phyloP scores from a whole-genome alignment of 2,113 vertebrate genomes.

The Phocoena phocoena region DNA sequence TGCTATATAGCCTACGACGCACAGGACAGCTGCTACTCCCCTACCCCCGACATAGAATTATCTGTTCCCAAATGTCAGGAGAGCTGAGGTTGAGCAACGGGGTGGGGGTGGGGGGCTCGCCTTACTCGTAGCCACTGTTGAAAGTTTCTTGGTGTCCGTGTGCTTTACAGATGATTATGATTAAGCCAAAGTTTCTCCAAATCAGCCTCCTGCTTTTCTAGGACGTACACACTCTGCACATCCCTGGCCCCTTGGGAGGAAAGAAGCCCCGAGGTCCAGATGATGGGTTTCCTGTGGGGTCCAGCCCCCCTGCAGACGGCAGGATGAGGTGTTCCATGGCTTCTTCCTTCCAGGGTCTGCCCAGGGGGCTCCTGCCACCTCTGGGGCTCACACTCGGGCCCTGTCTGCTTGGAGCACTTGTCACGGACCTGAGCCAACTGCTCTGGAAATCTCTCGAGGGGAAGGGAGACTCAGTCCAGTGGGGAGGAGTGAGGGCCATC shows the following conservation, averaged over 20 bases:
- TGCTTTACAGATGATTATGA: slow-evolving; percentile 8
- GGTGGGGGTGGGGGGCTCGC: background rate
- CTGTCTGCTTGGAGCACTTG: background rate
- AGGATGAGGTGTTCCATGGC: background rate
- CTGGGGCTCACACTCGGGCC: background rate
- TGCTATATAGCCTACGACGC: background rate
- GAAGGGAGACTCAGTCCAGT: too few species aligned
- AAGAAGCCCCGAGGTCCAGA: background rate
- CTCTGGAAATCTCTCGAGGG: background rate
- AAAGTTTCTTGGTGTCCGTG: background rate
- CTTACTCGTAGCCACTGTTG: background rate
- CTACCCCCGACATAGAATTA: too few species aligned
- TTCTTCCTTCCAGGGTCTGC: slow-evolving; percentile 17
- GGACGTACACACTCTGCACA: background rate
- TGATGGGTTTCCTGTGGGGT: slow-evolving; percentile 23
- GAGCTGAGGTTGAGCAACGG: background rate
- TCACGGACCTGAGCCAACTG: background rate
- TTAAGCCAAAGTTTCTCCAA: slow-evolving; percentile 25
- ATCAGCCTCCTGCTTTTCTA: background rate
- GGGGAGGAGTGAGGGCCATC: background rate
- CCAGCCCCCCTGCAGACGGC: background rate
- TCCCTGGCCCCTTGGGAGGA: background rate
- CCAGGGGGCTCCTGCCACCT: slow-evolving; percentile 17
- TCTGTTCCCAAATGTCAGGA: background rate
- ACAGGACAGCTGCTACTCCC: background rate